These are phyloP conservation scores for Phasianus colchicus DNA, from an alignment of 2,113 vertebrate genomes.

Conservation along the genomic window DNA sequence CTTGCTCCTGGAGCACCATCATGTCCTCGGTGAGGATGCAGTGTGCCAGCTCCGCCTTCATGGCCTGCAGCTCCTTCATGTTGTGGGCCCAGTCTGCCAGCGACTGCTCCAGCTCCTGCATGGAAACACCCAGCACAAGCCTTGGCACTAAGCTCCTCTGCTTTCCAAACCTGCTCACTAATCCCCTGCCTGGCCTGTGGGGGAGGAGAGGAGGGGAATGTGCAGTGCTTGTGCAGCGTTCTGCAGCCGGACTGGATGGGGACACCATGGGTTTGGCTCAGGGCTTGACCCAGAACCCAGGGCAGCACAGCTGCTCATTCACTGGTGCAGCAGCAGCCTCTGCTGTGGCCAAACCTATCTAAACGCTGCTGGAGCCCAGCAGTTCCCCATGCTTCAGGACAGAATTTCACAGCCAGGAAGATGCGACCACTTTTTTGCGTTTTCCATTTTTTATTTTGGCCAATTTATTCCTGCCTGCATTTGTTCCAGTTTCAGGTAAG, in stretches of 20 bases:
- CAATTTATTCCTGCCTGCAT: not conserved
- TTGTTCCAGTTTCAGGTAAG: not conserved
- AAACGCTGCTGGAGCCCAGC: fast-evolving
- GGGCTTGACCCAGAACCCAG: not conserved
- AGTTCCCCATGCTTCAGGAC: not conserved
- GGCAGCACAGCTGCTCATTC: not conserved
- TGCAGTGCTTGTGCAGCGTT: not conserved
- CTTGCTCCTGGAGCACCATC: constrained; percentile 86
- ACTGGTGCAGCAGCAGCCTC: not conserved
- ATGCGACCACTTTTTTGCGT: fast-evolving
- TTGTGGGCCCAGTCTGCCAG: constrained; percentile 85
- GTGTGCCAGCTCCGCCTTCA: constrained; percentile 85
- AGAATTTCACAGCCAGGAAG: fast-evolving
- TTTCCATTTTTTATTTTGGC: not conserved
- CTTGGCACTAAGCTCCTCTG: constrained; percentile 69
- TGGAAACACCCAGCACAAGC: constrained; percentile 72
- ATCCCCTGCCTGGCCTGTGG: constrained; percentile 82
- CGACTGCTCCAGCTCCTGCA: constrained; percentile 90
- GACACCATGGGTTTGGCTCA: fast-evolving
- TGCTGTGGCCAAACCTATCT: fast-evolving
- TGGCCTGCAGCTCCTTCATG: constrained; percentile 83
- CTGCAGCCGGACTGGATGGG: not conserved
- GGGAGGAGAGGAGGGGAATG: constrained; percentile 75
- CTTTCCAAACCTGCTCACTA: constrained; percentile 82
- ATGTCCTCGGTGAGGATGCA: constrained; percentile 85